Base-by-base conservation (phyloP, 2,113 vertebrate genomes). In the Anas platyrhynchos region DNA sequence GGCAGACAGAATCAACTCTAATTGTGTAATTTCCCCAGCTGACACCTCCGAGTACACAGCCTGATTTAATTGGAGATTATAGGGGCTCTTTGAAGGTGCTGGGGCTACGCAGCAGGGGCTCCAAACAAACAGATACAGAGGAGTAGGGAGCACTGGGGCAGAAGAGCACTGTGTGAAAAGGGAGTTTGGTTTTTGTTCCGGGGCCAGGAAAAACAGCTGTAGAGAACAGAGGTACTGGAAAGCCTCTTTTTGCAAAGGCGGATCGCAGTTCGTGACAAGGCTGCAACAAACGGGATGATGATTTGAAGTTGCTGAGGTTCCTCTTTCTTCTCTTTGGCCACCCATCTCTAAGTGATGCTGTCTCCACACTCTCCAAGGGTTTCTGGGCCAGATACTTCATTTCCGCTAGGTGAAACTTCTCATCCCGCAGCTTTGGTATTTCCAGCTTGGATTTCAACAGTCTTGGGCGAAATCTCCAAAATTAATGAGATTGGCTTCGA, bases 1-100 rank as follows among this genome's bases (percentile, higher is more conserved):
- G 36, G 93, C 94, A 95, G 94, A 90, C 83, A 94, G 91, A 96
- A 97, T 96, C 95, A 89, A 88, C 68, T 74, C 92, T 95, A 96
- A 96, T 97, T 96, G 96, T 96, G 92, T 97, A 94, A 97, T 97
- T 97, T 97, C 88, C 90, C 90, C 94, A 94, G 91, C 93, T 96
- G 97, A 97, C 21, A 54, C 94, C 94, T 91, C 94, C 0, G 4
- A 96, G 81, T 85, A 97, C 96, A 96, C 91, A 89, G 97, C 56
- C 96, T 96, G 97, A 96, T 97, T 97, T 97, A 96, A 97, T 93
- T 97, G 93, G 96, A 97, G 96, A 97, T 97, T 97, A 96, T 82
- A 91, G 91, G 91, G 86, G 86, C 86, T 96, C 95, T 97, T 96
- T 97, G 95, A 97, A 97, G 95, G 93, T 91, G 82, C 91, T 92